phyloP scores from a whole-genome alignment of 2,888 invertebrate genomes.

The Cephus pygmeus region DNA sequence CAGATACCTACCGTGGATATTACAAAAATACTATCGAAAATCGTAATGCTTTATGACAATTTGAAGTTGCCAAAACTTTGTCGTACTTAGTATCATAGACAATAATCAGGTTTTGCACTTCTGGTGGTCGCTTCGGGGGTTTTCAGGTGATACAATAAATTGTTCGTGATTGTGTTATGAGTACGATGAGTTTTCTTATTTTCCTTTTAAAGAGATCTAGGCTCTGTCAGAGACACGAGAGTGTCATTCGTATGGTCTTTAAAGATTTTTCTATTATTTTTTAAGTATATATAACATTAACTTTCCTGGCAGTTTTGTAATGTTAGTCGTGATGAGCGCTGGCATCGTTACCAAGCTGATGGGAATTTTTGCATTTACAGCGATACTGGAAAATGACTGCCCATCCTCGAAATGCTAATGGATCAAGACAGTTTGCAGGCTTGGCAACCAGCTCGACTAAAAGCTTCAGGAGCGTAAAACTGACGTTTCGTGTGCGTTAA shows the following conservation, averaged over 20 bases:
- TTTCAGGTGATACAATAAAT: background rate
- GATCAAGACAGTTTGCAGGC: conserved; percentile 44
- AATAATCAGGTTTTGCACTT: background rate
- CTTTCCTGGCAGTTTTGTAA: background rate
- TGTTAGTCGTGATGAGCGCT: background rate
- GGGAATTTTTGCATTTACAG: background rate
- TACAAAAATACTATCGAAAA: no score
- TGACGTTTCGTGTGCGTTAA: conserved; percentile 30
- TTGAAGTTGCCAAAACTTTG: background rate
- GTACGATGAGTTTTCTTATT: background rate
- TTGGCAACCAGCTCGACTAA: conserved; percentile 30
- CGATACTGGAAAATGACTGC: background rate
- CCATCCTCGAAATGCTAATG: conserved; percentile 32
- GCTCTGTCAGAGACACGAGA: background rate
- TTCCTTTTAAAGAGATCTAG: background rate
- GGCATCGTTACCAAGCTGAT: background rate
- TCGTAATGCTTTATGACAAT: background rate
- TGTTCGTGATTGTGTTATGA: background rate
- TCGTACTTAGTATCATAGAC: background rate
- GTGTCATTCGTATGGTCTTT: background rate
- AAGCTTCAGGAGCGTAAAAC: conserved; percentile 42
- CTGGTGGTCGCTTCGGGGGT: background rate
- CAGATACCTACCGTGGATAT: no score
- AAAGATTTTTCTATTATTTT: background rate
- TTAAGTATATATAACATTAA: background rate